Evolutionary conservation across 2,888 invertebrate genomes (phyloP).

Genomic region (Chironomus tentans): DNA sequence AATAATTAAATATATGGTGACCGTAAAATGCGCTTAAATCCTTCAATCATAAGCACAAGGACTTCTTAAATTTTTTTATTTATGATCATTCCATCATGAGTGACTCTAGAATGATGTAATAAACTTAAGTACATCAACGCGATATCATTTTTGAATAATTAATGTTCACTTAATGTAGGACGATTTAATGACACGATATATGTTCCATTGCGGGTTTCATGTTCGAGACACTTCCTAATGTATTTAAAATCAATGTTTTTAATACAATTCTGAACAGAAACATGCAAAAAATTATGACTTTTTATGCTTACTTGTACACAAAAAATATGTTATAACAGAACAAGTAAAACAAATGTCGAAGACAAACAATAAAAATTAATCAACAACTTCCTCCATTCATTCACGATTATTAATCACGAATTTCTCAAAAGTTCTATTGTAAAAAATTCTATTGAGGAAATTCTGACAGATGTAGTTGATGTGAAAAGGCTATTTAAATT

Average conservation of each 20-base stretch:
- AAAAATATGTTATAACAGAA: too few relatives aligned
- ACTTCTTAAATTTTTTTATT: not conserved
- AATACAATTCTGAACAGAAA: not conserved
- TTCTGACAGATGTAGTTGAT: too few relatives aligned
- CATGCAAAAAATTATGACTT: too few relatives aligned
- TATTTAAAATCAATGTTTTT: not conserved
- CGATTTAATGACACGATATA: not conserved
- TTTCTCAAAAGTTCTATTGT: too few relatives aligned
- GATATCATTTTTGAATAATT: slow-evolving; percentile 24
- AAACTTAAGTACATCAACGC: slow-evolving; percentile 13
- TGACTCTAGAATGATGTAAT: slow-evolving; percentile 7
- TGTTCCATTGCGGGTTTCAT: too few relatives aligned
- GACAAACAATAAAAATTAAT: slow-evolving; percentile 17
- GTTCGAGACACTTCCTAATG: not conserved
- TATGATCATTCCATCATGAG: not conserved
- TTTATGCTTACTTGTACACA: too few relatives aligned
- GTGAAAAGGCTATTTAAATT: too few relatives aligned
- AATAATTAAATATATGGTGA: too few relatives aligned
- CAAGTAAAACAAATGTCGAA: not conserved
- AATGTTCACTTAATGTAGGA: slow-evolving; percentile 4
- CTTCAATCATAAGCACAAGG: not conserved
- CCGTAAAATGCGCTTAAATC: not conserved
- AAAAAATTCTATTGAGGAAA: too few relatives aligned
- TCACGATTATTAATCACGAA: too few relatives aligned
- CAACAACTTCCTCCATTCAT: not conserved